Percentiles rank a stretch among this genome's conserved stretches.
Conservation (phyloP, 2,113 vertebrate genomes). For the chimpanzee (Pan troglodytes) region NHGRI_mPanTro3-v2.1_pri NC_072413.2:91609001-91609500, state of each 20-base stretch:
- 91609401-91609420: neutral
- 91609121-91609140: slow-evolving; percentile 99
- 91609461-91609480: neutral
- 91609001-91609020: neutral
- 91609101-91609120: slow-evolving; percentile 90
- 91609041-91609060: neutral
- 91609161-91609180: slow-evolving; percentile 97
- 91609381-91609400: neutral
- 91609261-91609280: slow-evolving; percentile 97
- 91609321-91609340: slow-evolving; percentile 49
- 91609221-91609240: slow-evolving; percentile 99
- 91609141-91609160: slow-evolving; percentile 97
- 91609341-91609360: neutral
- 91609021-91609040: neutral
- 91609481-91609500: neutral
- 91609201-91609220: slow-evolving; percentile 95
- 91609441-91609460: neutral
- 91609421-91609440: neutral
- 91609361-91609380: neutral
- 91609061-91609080: neutral
- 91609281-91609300: slow-evolving; percentile 99
- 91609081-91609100: neutral
- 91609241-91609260: slow-evolving; percentile 99
- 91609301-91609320: slow-evolving; percentile 97
- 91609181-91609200: slow-evolving; percentile 96